These are phyloP conservation scores for Eustalomyia histrio DNA, from an alignment of 2,888 invertebrate species.

Conservation along the genomic window DNA sequence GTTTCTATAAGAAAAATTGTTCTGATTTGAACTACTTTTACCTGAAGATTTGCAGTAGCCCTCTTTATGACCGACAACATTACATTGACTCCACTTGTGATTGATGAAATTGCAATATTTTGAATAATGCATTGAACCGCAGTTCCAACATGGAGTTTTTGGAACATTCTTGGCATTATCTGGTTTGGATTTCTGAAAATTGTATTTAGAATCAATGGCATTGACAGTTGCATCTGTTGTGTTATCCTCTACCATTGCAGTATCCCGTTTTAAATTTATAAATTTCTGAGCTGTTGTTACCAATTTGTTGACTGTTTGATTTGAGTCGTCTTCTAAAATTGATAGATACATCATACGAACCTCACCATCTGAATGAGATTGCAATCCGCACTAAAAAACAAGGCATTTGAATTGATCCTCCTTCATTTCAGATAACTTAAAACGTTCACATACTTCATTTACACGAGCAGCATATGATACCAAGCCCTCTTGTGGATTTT, in stretches of 20 bases:
- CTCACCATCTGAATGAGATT: slow-evolving; percentile 11
- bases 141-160: too few species aligned
- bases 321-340: slow-evolving; percentile 21
- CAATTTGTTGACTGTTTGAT: slow-evolving; percentile 12
- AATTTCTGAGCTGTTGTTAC: too few species aligned
- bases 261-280: not conserved
- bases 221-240: not conserved
- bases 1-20: not conserved
- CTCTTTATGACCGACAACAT: too few species aligned
- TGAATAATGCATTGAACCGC: too few species aligned
- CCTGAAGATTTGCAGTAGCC: too few species aligned
- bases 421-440: slow-evolving; percentile 13
- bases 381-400: not conserved
- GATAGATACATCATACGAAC: slow-evolving; percentile 17
- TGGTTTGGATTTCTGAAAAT: not conserved
- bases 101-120: too few species aligned
- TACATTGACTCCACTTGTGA: too few species aligned
- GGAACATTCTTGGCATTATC: too few species aligned
- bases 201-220: not conserved
- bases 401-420: slow-evolving; percentile 18
- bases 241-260: slow-evolving; percentile 9
- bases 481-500: not conserved
- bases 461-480: too few species aligned
- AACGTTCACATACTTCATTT: too few species aligned
- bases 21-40: too few species aligned